Base-by-base conservation (phyloP, 2,888 invertebrate genomes). In the Petrolisthes cinctipes region DNA sequence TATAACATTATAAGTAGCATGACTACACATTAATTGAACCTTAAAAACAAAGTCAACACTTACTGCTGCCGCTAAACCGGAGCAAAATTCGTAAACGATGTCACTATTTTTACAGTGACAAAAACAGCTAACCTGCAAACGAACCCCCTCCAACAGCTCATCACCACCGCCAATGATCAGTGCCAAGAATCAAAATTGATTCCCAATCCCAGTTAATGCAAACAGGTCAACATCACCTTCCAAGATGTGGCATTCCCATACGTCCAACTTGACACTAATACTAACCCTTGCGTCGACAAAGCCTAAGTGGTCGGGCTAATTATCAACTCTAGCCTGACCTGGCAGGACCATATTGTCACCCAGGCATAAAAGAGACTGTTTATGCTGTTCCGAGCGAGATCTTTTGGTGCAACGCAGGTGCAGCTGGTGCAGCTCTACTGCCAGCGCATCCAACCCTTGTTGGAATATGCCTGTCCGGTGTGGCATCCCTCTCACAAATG, bases 291-390 rank as follows among this genome's bases (percentile, higher is more conserved):
- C 11, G 71, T 71, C 11, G 11, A 9, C 71, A 76, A 53, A 81
- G 54, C 81, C 17, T 54, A 81, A 81, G 54, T 81, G 20, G 61
- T 81, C 81, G 81, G 81, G 6, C 81, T 81, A 4, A 61, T 81
- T 81, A 56, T 81, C 81, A 81, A 81, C 56, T 81, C 81, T 11
- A 81, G 54, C 81, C 56, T 51, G 6, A 56, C 81, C 20, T 56
- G 81, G 81, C 81, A 81, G 61, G 81, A 81, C 54, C 81, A 81
- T 61, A 61, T 81, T 17, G 54, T n/a, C 76, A 76, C 7, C 76
- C n/a, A 76, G 23, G 76, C 76, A 23, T 76, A 20, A 14, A 51
- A 76, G 23, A 20, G 23, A 11, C 76, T 76, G 37, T 76, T 76
- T 11, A 20, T 76, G 76, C 23, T 76, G 23, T 76, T 51, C 37